Evolutionary conservation across 2,888 invertebrate genomes (phyloP).

Genomic region (Biston betularia): DNA sequence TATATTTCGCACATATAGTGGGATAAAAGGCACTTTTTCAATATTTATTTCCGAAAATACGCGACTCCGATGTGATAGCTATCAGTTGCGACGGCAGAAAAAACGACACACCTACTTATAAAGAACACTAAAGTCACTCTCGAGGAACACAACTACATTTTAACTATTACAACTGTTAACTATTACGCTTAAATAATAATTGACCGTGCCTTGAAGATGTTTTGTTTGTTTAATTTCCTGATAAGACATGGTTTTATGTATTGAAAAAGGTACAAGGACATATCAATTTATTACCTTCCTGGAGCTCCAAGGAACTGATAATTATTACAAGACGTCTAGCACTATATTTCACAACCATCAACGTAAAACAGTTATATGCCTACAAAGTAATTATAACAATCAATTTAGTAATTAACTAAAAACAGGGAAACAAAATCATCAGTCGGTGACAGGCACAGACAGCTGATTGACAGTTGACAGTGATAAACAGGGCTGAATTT

Average conservation of each 20-base stretch:
- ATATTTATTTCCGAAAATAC: too few relatives aligned
- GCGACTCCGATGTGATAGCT: too few relatives aligned
- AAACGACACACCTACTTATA: slow-evolving; percentile 26
- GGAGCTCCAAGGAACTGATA: slow-evolving; percentile 33
- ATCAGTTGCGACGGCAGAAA: too few relatives aligned
- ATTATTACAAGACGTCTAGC: slow-evolving; percentile 32
- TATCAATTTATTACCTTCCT: slow-evolving; percentile 59
- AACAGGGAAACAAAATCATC: slow-evolving; percentile 45
- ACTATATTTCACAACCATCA: slow-evolving; percentile 47
- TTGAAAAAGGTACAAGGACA: slow-evolving; percentile 58
- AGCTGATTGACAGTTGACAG: slow-evolving; percentile 14
- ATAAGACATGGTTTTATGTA: slow-evolving; percentile 59
- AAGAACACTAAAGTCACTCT: slow-evolving; percentile 11
- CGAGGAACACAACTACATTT: not conserved
- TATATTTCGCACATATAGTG: too few relatives aligned
- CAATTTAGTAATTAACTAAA: slow-evolving; percentile 41
- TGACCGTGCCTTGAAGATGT: slow-evolving; percentile 58
- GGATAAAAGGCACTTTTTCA: too few relatives aligned
- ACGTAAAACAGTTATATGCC: slow-evolving; percentile 32
- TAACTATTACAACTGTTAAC: slow-evolving; percentile 31
- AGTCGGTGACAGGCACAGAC: slow-evolving; percentile 46
- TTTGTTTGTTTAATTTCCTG: slow-evolving; percentile 72
- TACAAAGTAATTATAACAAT: slow-evolving; percentile 24
- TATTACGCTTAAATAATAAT: slow-evolving; percentile 45
- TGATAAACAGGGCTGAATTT: too few relatives aligned